A percentile compares a stretch with the other conserved stretches of the same genome.
These are phyloP conservation scores for Pseudomyrmex cubaensis DNA, from an alignment of 1,140 invertebrate species.

Conservation along the genomic window DNA sequence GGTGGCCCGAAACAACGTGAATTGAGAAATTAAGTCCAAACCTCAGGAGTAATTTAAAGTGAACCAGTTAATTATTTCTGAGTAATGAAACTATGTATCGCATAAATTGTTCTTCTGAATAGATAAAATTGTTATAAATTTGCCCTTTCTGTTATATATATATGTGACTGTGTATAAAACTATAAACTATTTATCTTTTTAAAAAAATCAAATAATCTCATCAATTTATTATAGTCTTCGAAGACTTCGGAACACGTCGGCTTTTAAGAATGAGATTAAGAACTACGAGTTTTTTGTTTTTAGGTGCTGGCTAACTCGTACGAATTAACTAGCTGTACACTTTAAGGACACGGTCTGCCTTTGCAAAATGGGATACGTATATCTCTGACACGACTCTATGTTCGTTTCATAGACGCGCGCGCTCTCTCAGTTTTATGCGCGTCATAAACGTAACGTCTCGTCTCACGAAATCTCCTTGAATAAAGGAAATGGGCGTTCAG, in stretches of 20 bases:
- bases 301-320: neutral
- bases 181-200: too few species aligned
- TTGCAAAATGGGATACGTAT: slow-evolving; percentile 38
- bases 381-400: neutral
- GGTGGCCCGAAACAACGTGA: slow-evolving; percentile 2
- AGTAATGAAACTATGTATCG: neutral
- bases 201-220: too few species aligned
- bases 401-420: slow-evolving; percentile 36
- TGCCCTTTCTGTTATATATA: too few species aligned
- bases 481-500: slow-evolving; percentile 31
- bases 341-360: slow-evolving; percentile 22
- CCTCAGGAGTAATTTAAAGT: slow-evolving; percentile 16
- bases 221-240: too few species aligned
- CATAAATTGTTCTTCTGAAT: neutral
- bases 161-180: too few species aligned
- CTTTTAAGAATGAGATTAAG: too few species aligned
- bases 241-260: too few species aligned
- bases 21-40: slow-evolving; percentile 27
- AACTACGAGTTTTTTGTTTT: neutral
- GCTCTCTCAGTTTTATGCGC: slow-evolving; percentile 36
- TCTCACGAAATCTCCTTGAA: slow-evolving; percentile 40
- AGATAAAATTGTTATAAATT: neutral
- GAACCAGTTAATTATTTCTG: neutral
- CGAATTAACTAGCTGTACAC: slow-evolving; percentile 3
- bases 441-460: slow-evolving; percentile 47